Conservation (phyloP, 1,140 invertebrate genomes). For the Macrosteles quadrilineatus region DNA sequence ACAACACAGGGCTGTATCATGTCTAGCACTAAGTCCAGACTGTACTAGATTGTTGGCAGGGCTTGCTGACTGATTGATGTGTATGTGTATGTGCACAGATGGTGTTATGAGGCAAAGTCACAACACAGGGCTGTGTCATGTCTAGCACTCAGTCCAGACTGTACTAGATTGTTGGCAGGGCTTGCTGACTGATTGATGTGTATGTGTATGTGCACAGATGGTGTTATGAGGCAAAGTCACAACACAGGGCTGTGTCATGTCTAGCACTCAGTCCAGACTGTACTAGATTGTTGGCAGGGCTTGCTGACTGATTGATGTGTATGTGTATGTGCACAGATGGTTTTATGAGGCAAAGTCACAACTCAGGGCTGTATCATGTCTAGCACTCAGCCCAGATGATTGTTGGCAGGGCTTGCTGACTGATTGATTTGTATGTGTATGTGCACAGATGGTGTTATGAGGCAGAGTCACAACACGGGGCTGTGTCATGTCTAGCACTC, state of each 20-base stretch:
- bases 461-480: slow-evolving; percentile 69
- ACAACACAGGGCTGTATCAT: slow-evolving; percentile 76
- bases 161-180: slow-evolving; percentile 81
- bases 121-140: slow-evolving; percentile 78
- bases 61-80: too few relatives aligned
- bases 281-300: slow-evolving; percentile 81
- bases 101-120: slow-evolving; percentile 68
- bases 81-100: too few relatives aligned
- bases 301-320: too few relatives aligned
- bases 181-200: too few relatives aligned
- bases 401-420: slow-evolving; percentile 85
- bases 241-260: slow-evolving; percentile 77
- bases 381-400: slow-evolving; percentile 79
- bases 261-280: slow-evolving; percentile 79
- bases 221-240: slow-evolving; percentile 67
- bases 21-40: slow-evolving; percentile 75
- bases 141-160: slow-evolving; percentile 76
- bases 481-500: slow-evolving; percentile 72
- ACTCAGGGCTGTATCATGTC: slow-evolving; percentile 74
- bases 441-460: slow-evolving; percentile 64
- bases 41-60: slow-evolving; percentile 83
- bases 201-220: too few relatives aligned
- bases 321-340: too few relatives aligned
- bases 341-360: slow-evolving; percentile 70
- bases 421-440: slow-evolving; percentile 86